A percentile compares a stretch with the other conserved stretches of the same genome.
Conservation (phyloP, 2,888 invertebrate species). For the Branchellion lobata region DNA sequence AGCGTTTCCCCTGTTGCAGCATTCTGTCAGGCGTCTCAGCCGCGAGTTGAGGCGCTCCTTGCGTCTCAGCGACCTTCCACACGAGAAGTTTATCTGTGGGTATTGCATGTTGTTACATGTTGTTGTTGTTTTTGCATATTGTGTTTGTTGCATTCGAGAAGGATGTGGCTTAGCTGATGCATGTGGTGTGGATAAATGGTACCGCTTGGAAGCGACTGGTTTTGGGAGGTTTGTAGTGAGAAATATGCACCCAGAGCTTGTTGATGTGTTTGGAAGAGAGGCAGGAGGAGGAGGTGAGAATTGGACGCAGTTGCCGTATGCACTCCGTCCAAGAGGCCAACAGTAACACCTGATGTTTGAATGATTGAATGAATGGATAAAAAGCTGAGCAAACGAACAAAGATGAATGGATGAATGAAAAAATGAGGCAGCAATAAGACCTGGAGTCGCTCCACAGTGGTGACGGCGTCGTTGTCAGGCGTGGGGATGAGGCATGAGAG, state of each 20-base stretch:
- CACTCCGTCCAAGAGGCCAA: conserved; percentile 53
- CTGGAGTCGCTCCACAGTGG: conserved; percentile 51
- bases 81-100: background rate
- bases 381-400: background rate
- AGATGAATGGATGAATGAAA: background rate
- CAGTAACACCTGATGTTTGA: conserved; percentile 51
- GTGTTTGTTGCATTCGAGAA: too few species aligned
- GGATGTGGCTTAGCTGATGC: too few species aligned
- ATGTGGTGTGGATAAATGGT: too few species aligned
- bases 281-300: conserved; percentile 43
- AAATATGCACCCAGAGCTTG: conserved; percentile 45
- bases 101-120: too few species aligned
- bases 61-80: background rate
- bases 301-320: conserved; percentile 48
- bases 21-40: conserved; percentile 17
- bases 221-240: too few species aligned
- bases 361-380: background rate
- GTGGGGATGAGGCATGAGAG: conserved; percentile 53
- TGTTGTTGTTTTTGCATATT: too few species aligned
- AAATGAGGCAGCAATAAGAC: background rate
- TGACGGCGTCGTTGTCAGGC: conserved; percentile 52
- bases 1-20: background rate
- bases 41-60: conserved; percentile 2
- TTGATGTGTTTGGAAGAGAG: conserved; percentile 38
- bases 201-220: too few species aligned